These are phyloP conservation scores for Drosophila repletoides DNA, from an alignment of 1,140 invertebrate species.

Conservation along the genomic window DNA sequence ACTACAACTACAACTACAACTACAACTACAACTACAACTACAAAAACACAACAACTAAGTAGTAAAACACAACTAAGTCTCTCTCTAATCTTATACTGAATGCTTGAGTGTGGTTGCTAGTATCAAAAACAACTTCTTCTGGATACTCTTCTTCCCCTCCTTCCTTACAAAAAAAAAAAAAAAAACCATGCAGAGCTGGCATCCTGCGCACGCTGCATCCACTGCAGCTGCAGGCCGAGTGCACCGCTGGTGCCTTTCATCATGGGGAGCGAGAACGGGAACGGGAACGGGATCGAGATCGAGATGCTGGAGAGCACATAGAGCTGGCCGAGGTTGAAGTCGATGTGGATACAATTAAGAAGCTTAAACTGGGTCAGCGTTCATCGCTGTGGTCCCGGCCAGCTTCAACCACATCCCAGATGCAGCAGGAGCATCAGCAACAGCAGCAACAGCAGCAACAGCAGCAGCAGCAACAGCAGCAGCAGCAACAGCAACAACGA, in stretches of 20 bases:
- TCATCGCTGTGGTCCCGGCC: slow-evolving; percentile 89
- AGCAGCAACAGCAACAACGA: slow-evolving; percentile 60
- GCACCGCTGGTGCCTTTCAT: slow-evolving; percentile 65
- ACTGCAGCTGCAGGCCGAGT: slow-evolving; percentile 82
- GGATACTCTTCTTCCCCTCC: slow-evolving; percentile 59
- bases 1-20: slow-evolving; percentile 35
- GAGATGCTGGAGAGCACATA: slow-evolving; percentile 62
- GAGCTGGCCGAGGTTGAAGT: slow-evolving; percentile 88
- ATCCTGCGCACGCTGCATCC: slow-evolving; percentile 85
- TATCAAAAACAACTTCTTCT: slow-evolving; percentile 56
- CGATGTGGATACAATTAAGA: slow-evolving; percentile 90
- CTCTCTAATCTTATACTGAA: slow-evolving; percentile 49
- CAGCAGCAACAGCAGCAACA: slow-evolving; percentile 63
- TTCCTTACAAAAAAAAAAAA: slow-evolving; percentile 44
- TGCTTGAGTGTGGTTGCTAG: slow-evolving; percentile 69
- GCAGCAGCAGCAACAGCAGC: slow-evolving; percentile 82
- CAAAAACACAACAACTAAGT: slow-evolving; percentile 44
- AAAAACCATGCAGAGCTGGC: slow-evolving; percentile 83
- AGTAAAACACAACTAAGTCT: slow-evolving; percentile 73
- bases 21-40: slow-evolving; percentile 40
- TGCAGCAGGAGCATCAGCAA: slow-evolving; percentile 82
- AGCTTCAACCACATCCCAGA: slow-evolving; percentile 83
- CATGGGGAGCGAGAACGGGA: slow-evolving; percentile 71
- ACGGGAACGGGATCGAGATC: too few species aligned
- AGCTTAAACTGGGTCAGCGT: slow-evolving; percentile 87